Base-by-base conservation (phyloP, 2,888 invertebrate species). In the Rhorus exstirpatorius region DNA sequence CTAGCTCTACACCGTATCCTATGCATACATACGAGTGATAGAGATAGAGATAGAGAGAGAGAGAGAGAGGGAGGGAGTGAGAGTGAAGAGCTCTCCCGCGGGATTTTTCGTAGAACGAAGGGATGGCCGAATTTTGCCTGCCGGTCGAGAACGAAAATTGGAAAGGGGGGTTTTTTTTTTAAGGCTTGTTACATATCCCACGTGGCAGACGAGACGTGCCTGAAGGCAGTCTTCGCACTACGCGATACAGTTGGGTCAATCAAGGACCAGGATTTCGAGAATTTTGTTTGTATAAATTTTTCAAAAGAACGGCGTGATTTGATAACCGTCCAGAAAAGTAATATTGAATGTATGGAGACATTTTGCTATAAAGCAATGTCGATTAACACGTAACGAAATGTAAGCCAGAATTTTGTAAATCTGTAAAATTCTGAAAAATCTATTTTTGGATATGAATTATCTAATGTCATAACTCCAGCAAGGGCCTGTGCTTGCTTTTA, bases 41-140 rank as follows among this genome's bases (percentile, higher is more conserved):
- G 51, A 51, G n/a, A 12, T n/a, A n/a, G n/a, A n/a, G n/a, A n/a
- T n/a, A n/a, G n/a, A n/a, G 41, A 46, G 49, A 58, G 44, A 67
- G 8, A 35, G 51, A 51, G n/a, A 12, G n/a, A n/a, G 46, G 7
- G 44, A 46, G n/a, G 26, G 10, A 58, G 58, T 14, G 61, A 61
- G 67, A 67, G 67, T 21, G 65, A 51, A 49, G 65, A 76, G 65
- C 67, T 68, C 55, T 74, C 85, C 81, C 79, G 51, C 35, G 85
- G 85, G 83, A 81, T 81, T 81, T 78, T 70, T 81, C 75, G 55
- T n/a, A 58, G 75, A 65, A 71, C 71, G 72, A 67, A 68, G 65
- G 79, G 82, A 63, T 79, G 68, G 41, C 67, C 53, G 67, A 79
- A 74, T 75, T 81, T 84, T 79, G 83, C 78, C 79, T 81, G 71